Conservation (phyloP, 2,888 invertebrate species). For the Eilema caniola region DNA sequence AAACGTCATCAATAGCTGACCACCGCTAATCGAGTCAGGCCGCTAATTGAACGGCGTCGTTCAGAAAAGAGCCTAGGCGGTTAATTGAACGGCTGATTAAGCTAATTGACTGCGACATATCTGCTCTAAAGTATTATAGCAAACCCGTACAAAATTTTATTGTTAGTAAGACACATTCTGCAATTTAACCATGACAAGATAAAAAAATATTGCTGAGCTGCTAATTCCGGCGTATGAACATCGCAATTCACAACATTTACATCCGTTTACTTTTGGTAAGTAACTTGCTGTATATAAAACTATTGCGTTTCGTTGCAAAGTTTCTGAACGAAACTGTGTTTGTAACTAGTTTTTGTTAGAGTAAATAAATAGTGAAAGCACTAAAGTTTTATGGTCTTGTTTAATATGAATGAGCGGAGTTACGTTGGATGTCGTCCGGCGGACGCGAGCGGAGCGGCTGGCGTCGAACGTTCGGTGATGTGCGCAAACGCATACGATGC, state of each 20-base stretch:
- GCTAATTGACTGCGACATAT: too few relatives aligned
- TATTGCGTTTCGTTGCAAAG: background rate
- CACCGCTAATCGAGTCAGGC: too few relatives aligned
- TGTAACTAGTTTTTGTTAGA: constrained; percentile 21
- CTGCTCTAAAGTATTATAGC: constrained; percentile 21
- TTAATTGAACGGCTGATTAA: too few relatives aligned
- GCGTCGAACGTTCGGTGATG: constrained; percentile 38
- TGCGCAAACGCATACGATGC: constrained; percentile 48
- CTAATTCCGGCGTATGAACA: constrained; percentile 22
- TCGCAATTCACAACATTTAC: constrained; percentile 2
- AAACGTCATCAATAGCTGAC: too few relatives aligned
- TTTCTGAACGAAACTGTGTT: constrained; percentile 2
- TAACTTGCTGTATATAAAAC: background rate
- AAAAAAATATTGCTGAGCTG: constrained; percentile 18
- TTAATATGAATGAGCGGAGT: constrained; percentile 50
- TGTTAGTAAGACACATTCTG: constrained; percentile 38
- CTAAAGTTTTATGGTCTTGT: constrained; percentile 50
- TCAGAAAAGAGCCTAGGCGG: too few relatives aligned
- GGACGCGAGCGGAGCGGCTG: constrained; percentile 46
- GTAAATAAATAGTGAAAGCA: constrained; percentile 45
- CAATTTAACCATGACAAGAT: constrained; percentile 31
- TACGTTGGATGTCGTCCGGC: constrained; percentile 46
- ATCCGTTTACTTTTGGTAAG: constrained; percentile 2
- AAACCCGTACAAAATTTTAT: constrained; percentile 31
- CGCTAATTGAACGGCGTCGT: too few relatives aligned